Evolutionary conservation across 2,888 invertebrate genomes (phyloP), one percentile per base, ranked within the genome.

Genomic region (Microchrysa polita): DNA sequence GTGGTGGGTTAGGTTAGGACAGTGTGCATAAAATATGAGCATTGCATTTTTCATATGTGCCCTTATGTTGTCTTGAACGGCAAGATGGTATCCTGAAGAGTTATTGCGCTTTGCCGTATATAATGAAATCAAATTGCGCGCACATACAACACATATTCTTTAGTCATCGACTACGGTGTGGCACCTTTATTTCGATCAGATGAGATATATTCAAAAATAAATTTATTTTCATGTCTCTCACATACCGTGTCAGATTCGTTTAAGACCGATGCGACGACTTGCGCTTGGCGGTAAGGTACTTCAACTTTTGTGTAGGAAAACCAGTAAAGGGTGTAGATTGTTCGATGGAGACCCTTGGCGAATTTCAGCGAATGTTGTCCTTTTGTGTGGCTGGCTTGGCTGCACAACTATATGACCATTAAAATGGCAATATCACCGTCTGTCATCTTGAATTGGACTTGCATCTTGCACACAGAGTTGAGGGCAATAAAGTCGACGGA

Each of bases 371-470:
- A 65, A 65, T 48, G 48, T 65, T 65, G 34, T 16, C 67, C 65
- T 71, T 63, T 74, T 74, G 63, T 63, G 59, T n/a, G n/a, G n/a
- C n/a, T n/a, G n/a, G n/a, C n/a, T n/a, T n/a, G n/a, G n/a, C 63
- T 52, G 63, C 72, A 7, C 27, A 7, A 7, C 27, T 34, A 34
- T 72, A 60, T 67, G 71, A 57, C 60, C 67, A 75, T 73, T 75
- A 75, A 71, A 48, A 73, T 73, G 69, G 55, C 75, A 71, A 73
- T 75, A 75, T 75, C 75, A 57, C 63, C 65, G 75, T 75, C 75
- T 75, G 75, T 75, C 75, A 75, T 75, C 75, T 75, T 53, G 52
- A 55, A 69, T 40, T 34, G 16, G 52, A 67, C 67, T 34, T 7
- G 67, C 52, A n/a, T n/a, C n/a, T n/a, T n/a, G n/a, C n/a, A n/a